Evolutionary conservation across 1,140 invertebrate genomes (phyloP).

Genomic region (Portunus trituberculatus): DNA sequence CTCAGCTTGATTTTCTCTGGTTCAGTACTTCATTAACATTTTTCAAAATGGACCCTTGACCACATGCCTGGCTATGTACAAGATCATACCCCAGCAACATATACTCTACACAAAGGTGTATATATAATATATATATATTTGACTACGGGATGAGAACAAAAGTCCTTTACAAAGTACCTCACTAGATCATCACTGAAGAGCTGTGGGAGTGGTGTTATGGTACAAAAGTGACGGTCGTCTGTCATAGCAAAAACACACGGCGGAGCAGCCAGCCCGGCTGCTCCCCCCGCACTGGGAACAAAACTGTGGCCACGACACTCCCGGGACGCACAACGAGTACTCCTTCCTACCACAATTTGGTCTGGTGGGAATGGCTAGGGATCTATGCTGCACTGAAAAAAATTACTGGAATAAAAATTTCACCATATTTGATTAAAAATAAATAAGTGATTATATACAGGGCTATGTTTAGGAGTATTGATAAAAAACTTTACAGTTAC

Average conservation of each 20-base stretch:
- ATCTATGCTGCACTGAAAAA: neutral
- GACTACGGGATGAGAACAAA: conserved; percentile 12
- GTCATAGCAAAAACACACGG: neutral
- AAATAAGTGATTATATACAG: conserved; percentile 24
- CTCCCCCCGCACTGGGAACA: neutral
- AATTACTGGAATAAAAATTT: neutral
- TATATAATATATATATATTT: conserved; percentile 26
- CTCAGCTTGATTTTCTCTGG: conserved; percentile 20
- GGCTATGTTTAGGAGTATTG: conserved; percentile 7
- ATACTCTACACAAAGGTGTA: conserved; percentile 22
- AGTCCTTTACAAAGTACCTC: neutral
- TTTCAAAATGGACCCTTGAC: conserved; percentile 9
- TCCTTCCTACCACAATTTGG: neutral
- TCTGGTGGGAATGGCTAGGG: neutral
- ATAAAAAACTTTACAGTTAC: conserved; percentile 24
- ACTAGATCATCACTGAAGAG: conserved; percentile 22
- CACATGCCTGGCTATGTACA: conserved; percentile 20
- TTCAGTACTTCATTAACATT: neutral
- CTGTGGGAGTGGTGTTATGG: conserved; percentile 7
- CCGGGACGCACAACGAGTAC: neutral
- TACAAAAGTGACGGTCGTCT: conserved; percentile 12
- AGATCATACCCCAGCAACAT: conserved; percentile 3
- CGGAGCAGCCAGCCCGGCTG: neutral
- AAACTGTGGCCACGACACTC: neutral
- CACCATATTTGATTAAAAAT: conserved; percentile 24